phyloP scores from a whole-genome alignment of 2,888 invertebrate species.

The Tipula confusa region DNA sequence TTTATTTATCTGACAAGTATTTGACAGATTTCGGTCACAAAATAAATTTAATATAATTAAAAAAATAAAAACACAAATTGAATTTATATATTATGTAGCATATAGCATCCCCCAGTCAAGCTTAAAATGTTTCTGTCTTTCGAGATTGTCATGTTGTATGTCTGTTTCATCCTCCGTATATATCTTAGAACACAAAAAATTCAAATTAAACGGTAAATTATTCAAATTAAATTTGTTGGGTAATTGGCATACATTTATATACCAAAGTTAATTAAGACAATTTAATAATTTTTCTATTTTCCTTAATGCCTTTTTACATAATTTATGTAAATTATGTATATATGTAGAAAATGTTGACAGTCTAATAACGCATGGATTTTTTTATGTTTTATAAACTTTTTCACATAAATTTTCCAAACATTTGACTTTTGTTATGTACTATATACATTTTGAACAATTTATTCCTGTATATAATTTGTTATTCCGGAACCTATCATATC shows the following conservation, averaged over 20 bases:
- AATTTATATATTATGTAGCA: not conserved
- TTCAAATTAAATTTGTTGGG: not conserved
- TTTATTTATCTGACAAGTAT: not conserved
- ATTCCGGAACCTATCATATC: no score
- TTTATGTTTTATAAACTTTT: not conserved
- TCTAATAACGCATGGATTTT: not conserved
- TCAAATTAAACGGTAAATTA: not conserved
- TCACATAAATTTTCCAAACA: not conserved
- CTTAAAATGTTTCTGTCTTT: not conserved
- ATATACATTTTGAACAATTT: no score
- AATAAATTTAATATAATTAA: not conserved
- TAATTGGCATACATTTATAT: not conserved
- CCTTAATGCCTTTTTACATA: not conserved
- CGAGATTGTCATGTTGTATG: not conserved
- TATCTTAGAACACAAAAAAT: not conserved
- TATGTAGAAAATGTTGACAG: not conserved
- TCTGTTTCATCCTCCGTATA: not conserved
- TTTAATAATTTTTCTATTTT: not conserved
- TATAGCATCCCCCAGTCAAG: not conserved
- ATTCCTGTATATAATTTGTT: no score
- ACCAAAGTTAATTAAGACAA: not conserved
- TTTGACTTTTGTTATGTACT: not conserved
- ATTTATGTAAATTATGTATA: not conserved
- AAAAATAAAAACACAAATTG: not conserved
- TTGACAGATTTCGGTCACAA: conserved; percentile 3